Evolutionary conservation across 2,113 vertebrate genomes (phyloP), one percentile per base, ranked within the genome.

Genomic region (Antigone vipio): DNA sequence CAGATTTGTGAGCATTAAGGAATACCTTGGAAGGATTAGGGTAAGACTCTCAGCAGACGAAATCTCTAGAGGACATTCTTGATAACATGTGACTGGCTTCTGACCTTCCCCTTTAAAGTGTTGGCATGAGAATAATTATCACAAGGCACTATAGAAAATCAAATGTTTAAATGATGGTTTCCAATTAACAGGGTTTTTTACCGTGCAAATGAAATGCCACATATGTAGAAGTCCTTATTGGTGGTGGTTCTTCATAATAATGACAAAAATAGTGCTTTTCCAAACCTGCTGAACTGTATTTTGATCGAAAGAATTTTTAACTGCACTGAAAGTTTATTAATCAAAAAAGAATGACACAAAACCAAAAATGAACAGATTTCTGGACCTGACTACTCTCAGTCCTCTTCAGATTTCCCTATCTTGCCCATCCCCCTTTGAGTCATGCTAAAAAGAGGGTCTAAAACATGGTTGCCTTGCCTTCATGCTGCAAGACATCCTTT

Each of bases 11-110:
- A 88, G 63, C 26, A 80, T 94, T 96, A 95, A 94, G 83, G 71
- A 82, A 88, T 93, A 95, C 87, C 89, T 94, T 90, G 71, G 88
- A 85, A 79, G 86, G 91, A 94, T 97, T 92, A 96, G 68, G 18
- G 11, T 94, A 94, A 96, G 62, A 30, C 30, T 96, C 81, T 89
- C 66, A 94, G 44, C 42, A 87, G 75, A 63, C 24, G 66, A 81
- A 83, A 22, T 85, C 50, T 93, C 58, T 58, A 44, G 71, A 89
- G 66, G 35, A 77, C 76, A 84, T 95, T 94, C 78, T 86, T 92
- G 67, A 27, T 79, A 75, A 76, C 89, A 89, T 85, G 84, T 95
- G 92, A 95, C 73, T 87, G 44, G 30, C 47, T 92, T 88, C 91
- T 91, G 92, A 95, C 67, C 71, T 87, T 85, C 4, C 42, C 6